A percentile compares a stretch with the other conserved stretches of the same genome.
These are phyloP conservation scores for Hemistola chrysoprasaria DNA, from an alignment of 2,888 invertebrate genomes.

Conservation along the genomic window DNA sequence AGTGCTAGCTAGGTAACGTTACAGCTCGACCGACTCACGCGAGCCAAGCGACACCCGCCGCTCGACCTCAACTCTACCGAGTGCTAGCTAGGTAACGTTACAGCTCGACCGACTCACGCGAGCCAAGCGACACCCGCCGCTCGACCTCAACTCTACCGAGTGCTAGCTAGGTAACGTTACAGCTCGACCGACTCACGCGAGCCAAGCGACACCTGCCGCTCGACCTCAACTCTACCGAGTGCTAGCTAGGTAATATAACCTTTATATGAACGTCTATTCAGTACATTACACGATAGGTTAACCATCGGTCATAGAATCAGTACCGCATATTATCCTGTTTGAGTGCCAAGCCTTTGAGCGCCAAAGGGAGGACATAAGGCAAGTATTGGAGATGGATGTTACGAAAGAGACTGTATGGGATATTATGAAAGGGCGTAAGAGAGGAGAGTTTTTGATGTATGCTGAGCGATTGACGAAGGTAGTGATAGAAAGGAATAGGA, in stretches of 20 bases:
- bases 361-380: too few relatives aligned
- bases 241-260: not conserved
- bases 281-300: too few relatives aligned
- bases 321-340: too few relatives aligned
- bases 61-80: slow-evolving; percentile 5
- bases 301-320: too few relatives aligned
- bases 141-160: slow-evolving; percentile 5
- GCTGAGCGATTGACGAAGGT: too few relatives aligned
- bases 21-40: not conserved
- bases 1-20: not conserved
- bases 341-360: too few relatives aligned
- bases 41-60: not conserved
- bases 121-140: not conserved
- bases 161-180: slow-evolving; percentile 2
- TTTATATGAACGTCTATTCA: not conserved
- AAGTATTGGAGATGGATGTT: too few relatives aligned
- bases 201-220: slow-evolving; percentile 3
- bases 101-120: not conserved
- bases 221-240: slow-evolving; percentile 2
- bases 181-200: not conserved
- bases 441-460: too few relatives aligned
- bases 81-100: slow-evolving; percentile 2
- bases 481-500: too few relatives aligned
- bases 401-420: too few relatives aligned
- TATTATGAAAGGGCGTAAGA: too few relatives aligned